Percentiles rank a stretch among this genome's conserved stretches.
phyloP scores from a whole-genome alignment of 2,797 vertebrate species.

The Bovichtus diacanthus region DNA sequence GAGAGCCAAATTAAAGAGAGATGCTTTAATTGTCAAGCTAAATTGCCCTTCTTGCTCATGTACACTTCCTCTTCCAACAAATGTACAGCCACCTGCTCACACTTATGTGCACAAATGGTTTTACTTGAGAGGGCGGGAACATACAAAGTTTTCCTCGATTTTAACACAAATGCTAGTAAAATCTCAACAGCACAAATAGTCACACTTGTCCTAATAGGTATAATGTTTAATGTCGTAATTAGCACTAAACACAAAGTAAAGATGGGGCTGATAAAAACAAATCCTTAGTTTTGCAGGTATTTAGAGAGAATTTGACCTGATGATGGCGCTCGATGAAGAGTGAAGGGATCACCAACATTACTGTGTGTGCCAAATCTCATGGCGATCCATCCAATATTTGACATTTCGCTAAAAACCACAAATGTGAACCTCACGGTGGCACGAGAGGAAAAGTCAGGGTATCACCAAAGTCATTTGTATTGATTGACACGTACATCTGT shows the following conservation, averaged over 20 bases:
- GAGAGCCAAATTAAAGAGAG: slow-evolving; percentile 70
- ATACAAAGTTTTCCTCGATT: slow-evolving; percentile 3
- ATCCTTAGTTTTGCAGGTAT: no score
- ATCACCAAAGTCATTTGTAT: neutral
- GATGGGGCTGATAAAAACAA: no score
- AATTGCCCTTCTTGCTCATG: slow-evolving; percentile 66
- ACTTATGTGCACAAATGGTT: slow-evolving; percentile 18
- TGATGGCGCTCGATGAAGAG: neutral
- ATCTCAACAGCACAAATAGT: slow-evolving; percentile 13
- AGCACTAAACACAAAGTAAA: neutral
- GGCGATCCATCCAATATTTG: no score
- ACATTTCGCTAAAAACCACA: neutral
- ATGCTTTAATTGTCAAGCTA: slow-evolving; percentile 65
- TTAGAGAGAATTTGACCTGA: neutral
- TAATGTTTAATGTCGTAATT: no score
- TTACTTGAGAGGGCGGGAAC: slow-evolving; percentile 7
- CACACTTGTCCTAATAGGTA: neutral
- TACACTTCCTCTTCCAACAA: slow-evolving; percentile 48
- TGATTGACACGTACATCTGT: neutral
- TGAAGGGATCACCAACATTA: neutral
- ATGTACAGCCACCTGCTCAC: slow-evolving; percentile 47
- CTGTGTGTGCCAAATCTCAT: neutral
- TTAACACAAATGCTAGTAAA: slow-evolving; percentile 7
- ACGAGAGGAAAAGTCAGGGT: neutral
- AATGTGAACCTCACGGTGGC: neutral